Evolutionary conservation across 2,888 invertebrate species (phyloP).

Genomic region (Ophraella communa): DNA sequence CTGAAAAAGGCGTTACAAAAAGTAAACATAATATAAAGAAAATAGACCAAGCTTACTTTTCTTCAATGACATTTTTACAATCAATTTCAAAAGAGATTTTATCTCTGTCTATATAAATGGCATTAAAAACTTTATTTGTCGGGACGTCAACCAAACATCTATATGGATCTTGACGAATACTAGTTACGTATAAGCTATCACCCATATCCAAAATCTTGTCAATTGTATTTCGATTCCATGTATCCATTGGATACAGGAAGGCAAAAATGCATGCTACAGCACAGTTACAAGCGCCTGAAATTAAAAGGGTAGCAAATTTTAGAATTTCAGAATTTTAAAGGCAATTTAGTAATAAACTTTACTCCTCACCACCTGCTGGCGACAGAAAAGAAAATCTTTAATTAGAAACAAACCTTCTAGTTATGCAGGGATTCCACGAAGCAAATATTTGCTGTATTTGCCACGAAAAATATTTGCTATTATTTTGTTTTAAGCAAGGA

Average conservation of each 20-base stretch:
- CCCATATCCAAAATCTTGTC: conserved; percentile 65
- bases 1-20: background rate
- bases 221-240: conserved; percentile 63
- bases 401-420: too few relatives aligned
- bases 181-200: conserved; percentile 60
- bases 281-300: conserved; percentile 62
- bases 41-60: conserved; percentile 14
- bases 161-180: conserved; percentile 42
- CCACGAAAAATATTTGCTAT: too few relatives aligned
- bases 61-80: conserved; percentile 37
- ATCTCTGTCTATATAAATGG: conserved; percentile 47
- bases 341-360: too few relatives aligned
- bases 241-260: conserved; percentile 63
- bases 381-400: too few relatives aligned
- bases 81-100: conserved; percentile 49
- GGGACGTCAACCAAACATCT: conserved; percentile 42
- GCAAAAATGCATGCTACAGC: conserved; percentile 66
- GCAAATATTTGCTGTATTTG: too few relatives aligned
- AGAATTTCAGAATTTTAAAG: too few relatives aligned
- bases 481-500: too few relatives aligned
- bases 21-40: background rate
- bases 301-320: too few relatives aligned
- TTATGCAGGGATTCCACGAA: too few relatives aligned
- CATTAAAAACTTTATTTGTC: conserved; percentile 47
- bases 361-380: too few relatives aligned